A percentile compares a stretch with the other conserved stretches of the same genome.
These are phyloP conservation scores for Phthorimaea operculella DNA, from an alignment of 1,140 invertebrate species.

Conservation along the genomic window DNA sequence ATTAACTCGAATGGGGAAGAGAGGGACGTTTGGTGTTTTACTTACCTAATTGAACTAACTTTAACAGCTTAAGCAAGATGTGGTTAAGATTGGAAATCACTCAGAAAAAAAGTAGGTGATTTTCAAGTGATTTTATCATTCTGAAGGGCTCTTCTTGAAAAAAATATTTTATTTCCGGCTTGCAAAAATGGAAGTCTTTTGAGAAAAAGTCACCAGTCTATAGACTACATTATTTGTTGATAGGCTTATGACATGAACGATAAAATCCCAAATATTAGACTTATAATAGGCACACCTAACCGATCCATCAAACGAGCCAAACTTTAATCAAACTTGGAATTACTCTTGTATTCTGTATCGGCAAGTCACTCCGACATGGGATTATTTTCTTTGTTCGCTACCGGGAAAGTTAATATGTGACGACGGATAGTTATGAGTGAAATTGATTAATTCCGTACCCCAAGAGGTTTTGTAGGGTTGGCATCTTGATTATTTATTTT, in stretches of 20 bases:
- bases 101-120: too few species aligned
- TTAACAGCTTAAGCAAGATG: neutral
- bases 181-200: neutral
- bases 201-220: too few species aligned
- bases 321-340: slow-evolving; percentile 1
- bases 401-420: slow-evolving; percentile 23
- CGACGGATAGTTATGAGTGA: slow-evolving; percentile 28
- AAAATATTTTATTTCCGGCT: neutral
- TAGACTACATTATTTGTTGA: too few species aligned
- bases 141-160: neutral
- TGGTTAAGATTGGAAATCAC: neutral
- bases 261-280: neutral
- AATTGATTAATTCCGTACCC: slow-evolving; percentile 35
- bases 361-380: slow-evolving; percentile 16
- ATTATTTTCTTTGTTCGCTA: slow-evolving; percentile 21
- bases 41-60: neutral
- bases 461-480: neutral
- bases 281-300: neutral
- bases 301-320: neutral
- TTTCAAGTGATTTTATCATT: neutral
- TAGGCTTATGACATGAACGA: neutral
- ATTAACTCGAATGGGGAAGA: neutral
- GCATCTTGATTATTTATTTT: neutral
- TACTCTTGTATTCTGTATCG: slow-evolving; percentile 3
- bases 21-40: neutral